Base-by-base conservation (phyloP, 2,888 invertebrate species). In the Leuctra nigra region DNA sequence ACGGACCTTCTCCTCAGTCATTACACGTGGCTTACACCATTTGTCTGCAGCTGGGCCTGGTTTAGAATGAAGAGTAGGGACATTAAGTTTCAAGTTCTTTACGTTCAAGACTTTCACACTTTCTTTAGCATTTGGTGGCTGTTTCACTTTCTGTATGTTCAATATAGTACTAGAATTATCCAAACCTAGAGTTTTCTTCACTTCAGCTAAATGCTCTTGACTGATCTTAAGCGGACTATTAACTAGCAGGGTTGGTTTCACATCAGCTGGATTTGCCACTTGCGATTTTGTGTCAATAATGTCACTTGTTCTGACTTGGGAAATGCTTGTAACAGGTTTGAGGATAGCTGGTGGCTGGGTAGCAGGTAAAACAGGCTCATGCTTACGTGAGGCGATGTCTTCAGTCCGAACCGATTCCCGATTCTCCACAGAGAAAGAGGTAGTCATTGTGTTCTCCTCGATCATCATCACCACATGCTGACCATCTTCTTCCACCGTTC, bases 401-500 rank as follows among this genome's bases (percentile, higher is more conserved):
- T 36, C 54, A 6, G 46, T 53, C 20, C 48, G 35, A 11, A 41
- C 53, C 38, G 25, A 29, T 14, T 50, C 50, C 22, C 50, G 14
- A 20, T 50, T 33, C 20, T 50, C 50, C 2, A 50, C 50, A 13
- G 50, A 50, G 23, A 50, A 50, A 6, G 50, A 50, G 18, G 50
- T 33, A 7, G 50, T 22, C 22, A 50, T 29, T 2, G 50, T 50
- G 20, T 50, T 50, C 22, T 50, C 50, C 20, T 50, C 50, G 35
- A 50, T 50, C 50, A 50, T 50, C 50, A 50, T 50, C 22, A 50
- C 50, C 2, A 50, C 50, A 33, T 50, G 50, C 35, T 50, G 50
- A 20, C 59, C 58, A 35, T 41, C 56, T n/a, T 55, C 53, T 36
- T 58, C 60, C 18, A 58, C 36, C 11, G 56, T 57, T 29, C 56